Conservation (phyloP, 2,888 invertebrate species). For the Campaea margaritaria region DNA sequence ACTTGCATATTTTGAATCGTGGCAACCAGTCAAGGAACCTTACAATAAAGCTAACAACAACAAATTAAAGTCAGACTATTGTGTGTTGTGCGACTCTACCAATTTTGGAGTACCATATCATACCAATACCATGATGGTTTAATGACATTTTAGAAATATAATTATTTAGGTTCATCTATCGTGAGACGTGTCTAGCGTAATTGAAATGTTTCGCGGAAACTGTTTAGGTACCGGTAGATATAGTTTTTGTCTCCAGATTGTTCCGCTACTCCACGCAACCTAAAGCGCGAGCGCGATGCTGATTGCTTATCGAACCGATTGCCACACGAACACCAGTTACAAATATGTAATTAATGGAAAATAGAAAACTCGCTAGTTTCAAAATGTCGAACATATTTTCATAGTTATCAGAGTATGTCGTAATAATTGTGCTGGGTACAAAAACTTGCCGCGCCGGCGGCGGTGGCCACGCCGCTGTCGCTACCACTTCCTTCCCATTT, state of each 20-base stretch:
- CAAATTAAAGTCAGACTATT: too few species aligned
- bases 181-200: too few species aligned
- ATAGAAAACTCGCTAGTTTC: conserved; percentile 38
- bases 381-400: conserved; percentile 60
- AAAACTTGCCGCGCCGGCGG: conserved; percentile 44
- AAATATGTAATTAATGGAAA: conserved; percentile 40
- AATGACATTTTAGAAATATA: too few species aligned
- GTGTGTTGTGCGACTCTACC: too few species aligned
- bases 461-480: conserved; percentile 24
- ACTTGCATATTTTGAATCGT: too few species aligned
- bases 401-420: conserved; percentile 79
- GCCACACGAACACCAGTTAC: conserved; percentile 34
- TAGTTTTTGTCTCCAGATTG: conserved; percentile 16
- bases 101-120: too few species aligned
- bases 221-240: not conserved
- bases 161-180: too few species aligned
- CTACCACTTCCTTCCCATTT: too few species aligned
- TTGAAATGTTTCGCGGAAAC: not conserved
- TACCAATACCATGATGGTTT: too few species aligned
- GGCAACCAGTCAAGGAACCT: too few species aligned
- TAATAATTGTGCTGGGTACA: conserved; percentile 68
- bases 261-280: conserved; percentile 28
- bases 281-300: conserved; percentile 18
- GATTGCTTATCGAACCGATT: conserved; percentile 30
- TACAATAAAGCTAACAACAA: too few species aligned